A percentile compares a stretch with the other conserved stretches of the same genome.
phyloP scores from a whole-genome alignment of 2,888 invertebrate genomes.

The Caenorhabditis doughertyi region DNA sequence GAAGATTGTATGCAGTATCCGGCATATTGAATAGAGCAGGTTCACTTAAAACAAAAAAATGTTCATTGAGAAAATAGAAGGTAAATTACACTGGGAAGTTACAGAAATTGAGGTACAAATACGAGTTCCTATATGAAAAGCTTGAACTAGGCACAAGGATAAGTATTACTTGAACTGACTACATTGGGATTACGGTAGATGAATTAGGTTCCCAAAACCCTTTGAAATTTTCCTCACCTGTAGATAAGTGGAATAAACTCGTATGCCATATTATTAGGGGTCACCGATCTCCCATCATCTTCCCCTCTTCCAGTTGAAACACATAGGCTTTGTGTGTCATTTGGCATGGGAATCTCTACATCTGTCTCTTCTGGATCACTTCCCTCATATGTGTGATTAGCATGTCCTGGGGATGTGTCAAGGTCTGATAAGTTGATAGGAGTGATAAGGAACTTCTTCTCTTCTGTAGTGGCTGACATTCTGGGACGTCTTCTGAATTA shows the following conservation, averaged over 20 bases:
- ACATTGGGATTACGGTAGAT: conserved; percentile 6
- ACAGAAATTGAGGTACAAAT: no score
- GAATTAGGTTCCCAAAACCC: no score
- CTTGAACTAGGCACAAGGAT: no score
- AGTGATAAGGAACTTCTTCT: conserved; percentile 66
- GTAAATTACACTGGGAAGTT: no score
- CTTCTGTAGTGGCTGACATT: conserved; percentile 57
- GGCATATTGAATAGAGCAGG: conserved; percentile 66
- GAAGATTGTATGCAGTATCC: conserved; percentile 43
- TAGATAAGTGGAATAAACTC: conserved; percentile 65
- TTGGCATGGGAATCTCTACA: conserved; percentile 43
- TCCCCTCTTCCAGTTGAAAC: conserved; percentile 36
- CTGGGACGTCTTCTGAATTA: background rate
- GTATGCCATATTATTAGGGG: conserved; percentile 60
- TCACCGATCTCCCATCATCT: conserved; percentile 45
- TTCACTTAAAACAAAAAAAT: conserved; percentile 40
- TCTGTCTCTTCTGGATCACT: conserved; percentile 53
- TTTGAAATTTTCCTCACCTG: conserved; percentile 37
- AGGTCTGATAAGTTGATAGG: conserved; percentile 60
- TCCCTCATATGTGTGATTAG: conserved; percentile 52
- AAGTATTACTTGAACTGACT: no score
- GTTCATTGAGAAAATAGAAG: no score
- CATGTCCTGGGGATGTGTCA: conserved; percentile 51
- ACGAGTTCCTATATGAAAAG: no score
- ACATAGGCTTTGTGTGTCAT: conserved; percentile 39